A percentile compares a stretch with the other conserved stretches of the same genome.
phyloP scores from a whole-genome alignment of 2,113 vertebrate genomes.

The Rhipidura dahli region DNA sequence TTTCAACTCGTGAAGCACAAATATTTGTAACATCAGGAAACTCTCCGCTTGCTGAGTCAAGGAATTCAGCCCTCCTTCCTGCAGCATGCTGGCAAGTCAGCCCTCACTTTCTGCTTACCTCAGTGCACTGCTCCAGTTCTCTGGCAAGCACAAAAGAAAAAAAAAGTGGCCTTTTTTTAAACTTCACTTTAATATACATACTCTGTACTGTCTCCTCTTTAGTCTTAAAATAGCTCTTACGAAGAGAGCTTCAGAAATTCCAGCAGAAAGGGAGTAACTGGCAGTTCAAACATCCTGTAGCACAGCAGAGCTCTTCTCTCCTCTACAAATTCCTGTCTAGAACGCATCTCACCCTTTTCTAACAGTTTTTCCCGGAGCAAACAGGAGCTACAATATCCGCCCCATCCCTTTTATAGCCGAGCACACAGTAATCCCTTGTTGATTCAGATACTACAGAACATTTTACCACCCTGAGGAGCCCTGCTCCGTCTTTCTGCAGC shows the following conservation, averaged over 20 bases:
- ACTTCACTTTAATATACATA: not conserved
- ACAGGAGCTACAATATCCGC: not conserved
- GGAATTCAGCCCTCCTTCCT: not conserved
- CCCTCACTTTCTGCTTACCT: not conserved
- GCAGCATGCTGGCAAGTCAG: not conserved
- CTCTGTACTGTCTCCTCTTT: not conserved
- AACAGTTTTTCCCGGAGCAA: not conserved
- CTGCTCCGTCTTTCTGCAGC: not conserved
- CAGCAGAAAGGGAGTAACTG: not conserved
- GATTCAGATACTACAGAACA: not conserved
- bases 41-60: not conserved
- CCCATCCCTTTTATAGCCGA: not conserved
- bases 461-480: not conserved
- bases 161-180: not conserved
- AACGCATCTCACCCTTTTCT: rapidly evolving
- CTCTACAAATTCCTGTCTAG: not conserved
- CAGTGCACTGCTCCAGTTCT: not conserved
- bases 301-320: not conserved
- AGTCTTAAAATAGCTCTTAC: not conserved
- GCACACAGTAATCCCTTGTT: not conserved
- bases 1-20: not conserved
- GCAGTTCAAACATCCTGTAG: not conserved
- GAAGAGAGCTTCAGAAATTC: not conserved
- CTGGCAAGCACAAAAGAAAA: not conserved
- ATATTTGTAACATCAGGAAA: not conserved